Evolutionary conservation across 2,888 invertebrate species (phyloP).

Genomic region (Melanostoma mellinum): DNA sequence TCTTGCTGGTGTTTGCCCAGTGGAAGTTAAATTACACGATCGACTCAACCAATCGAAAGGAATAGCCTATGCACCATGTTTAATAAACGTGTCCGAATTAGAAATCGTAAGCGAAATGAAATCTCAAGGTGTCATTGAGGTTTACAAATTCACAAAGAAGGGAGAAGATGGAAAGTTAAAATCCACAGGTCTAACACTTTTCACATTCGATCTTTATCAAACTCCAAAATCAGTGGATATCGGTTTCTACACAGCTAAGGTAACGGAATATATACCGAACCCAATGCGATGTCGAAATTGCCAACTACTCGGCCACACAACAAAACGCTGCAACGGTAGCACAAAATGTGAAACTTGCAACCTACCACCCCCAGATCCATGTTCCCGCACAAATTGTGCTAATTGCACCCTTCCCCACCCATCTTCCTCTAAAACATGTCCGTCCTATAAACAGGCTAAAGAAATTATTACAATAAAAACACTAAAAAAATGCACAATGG

Average conservation of each 20-base stretch:
- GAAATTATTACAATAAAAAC: constrained; percentile 4
- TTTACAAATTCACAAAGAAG: constrained; percentile 21
- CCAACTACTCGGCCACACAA: too few relatives aligned
- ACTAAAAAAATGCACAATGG: not conserved
- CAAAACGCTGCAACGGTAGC: too few relatives aligned
- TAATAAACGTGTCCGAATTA: constrained; percentile 17
- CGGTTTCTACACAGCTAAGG: too few relatives aligned
- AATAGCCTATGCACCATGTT: constrained; percentile 24
- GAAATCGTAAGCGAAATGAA: constrained; percentile 33
- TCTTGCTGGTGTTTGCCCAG: too few relatives aligned
- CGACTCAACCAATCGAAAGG: constrained; percentile 32
- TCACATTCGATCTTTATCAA: not conserved
- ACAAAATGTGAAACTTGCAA: too few relatives aligned
- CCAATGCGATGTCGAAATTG: too few relatives aligned
- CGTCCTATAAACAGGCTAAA: not conserved
- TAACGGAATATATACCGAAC: too few relatives aligned
- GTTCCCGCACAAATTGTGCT: too few relatives aligned
- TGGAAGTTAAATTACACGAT: too few relatives aligned
- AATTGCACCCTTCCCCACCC: not conserved
- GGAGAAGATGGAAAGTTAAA: constrained; percentile 5
- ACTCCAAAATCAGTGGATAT: too few relatives aligned
- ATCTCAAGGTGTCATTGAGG: constrained; percentile 7
- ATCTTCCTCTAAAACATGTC: not conserved
- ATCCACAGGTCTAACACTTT: constrained; percentile 13
- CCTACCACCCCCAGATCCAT: too few relatives aligned